Evolutionary conservation across 2,888 invertebrate genomes (phyloP).

Genomic region (Gymnoscelis rufifasciata): DNA sequence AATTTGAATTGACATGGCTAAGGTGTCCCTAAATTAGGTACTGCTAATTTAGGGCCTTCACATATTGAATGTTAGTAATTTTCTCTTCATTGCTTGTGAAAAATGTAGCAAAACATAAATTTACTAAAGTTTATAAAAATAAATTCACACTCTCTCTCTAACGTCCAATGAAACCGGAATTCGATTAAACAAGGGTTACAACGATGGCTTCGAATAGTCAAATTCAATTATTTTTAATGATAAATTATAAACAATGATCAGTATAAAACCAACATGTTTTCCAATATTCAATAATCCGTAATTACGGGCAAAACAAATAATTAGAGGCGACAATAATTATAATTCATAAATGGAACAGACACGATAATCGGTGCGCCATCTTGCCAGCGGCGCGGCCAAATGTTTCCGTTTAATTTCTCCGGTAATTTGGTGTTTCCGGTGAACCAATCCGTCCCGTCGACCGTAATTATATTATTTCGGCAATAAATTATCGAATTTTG

Average conservation of each 20-base stretch:
- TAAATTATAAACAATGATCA: background rate
- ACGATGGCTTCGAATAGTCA: background rate
- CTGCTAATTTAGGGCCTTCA: no score
- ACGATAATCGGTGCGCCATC: slow-evolving; percentile 72
- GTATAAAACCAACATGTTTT: slow-evolving; percentile 1
- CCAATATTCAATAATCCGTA: slow-evolving; percentile 23
- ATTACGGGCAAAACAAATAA: slow-evolving; percentile 50
- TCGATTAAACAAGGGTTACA: no score
- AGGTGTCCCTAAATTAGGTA: no score
- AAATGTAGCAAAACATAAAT: no score
- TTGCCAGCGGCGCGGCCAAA: slow-evolving; percentile 78
- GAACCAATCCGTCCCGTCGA: slow-evolving; percentile 74
- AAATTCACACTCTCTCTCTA: no score
- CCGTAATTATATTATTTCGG: slow-evolving; percentile 79
- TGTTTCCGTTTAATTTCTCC: slow-evolving; percentile 80
- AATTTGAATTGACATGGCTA: slow-evolving; percentile 13
- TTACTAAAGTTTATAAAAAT: no score
- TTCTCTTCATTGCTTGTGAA: no score
- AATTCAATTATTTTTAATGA: background rate
- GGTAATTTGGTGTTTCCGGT: slow-evolving; percentile 76
- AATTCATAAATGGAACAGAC: slow-evolving; percentile 72
- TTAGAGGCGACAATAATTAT: slow-evolving; percentile 61
- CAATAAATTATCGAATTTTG: slow-evolving; percentile 78
- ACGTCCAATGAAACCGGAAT: no score
- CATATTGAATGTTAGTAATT: no score